These are phyloP conservation scores for Parnassius apollo DNA, from an alignment of 2,888 invertebrate species.

Conservation along the genomic window DNA sequence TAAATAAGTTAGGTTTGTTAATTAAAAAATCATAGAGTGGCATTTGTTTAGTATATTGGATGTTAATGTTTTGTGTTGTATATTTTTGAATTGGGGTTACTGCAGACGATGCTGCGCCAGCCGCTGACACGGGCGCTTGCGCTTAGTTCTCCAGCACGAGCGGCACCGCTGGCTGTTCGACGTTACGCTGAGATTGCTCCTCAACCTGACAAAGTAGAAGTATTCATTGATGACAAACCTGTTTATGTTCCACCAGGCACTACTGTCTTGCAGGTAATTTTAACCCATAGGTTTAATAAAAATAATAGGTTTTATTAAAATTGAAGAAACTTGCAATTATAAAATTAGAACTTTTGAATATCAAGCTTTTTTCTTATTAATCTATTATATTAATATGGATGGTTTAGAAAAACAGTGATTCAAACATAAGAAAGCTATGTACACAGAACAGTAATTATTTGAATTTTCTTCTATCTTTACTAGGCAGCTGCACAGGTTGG, in stretches of 20 bases:
- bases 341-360: no score
- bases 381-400: no score
- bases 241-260: constrained; percentile 97
- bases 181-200: constrained; percentile 74
- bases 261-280: constrained; percentile 93
- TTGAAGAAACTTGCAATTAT: no score
- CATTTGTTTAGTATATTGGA: no score
- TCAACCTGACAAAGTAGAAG: constrained; percentile 91
- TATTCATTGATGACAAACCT: constrained; percentile 98
- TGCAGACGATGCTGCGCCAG: constrained; percentile 87
- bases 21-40: no score
- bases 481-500: constrained; percentile 97
- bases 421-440: no score
- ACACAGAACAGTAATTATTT: no score
- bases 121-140: constrained; percentile 85
- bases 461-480: constrained; percentile 28
- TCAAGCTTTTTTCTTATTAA: no score
- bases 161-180: constrained; percentile 64
- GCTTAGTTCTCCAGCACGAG: constrained; percentile 65
- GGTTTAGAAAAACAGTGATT: no score
- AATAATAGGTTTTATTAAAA: no score
- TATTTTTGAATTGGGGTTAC: constrained; percentile 44
- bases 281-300: neutral
- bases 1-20: no score
- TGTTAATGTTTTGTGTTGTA: constrained; percentile 17